Evolutionary conservation across 2,113 vertebrate species (phyloP), one percentile per base, ranked within the genome.

Genomic region (Cyprinodon variegatus): DNA sequence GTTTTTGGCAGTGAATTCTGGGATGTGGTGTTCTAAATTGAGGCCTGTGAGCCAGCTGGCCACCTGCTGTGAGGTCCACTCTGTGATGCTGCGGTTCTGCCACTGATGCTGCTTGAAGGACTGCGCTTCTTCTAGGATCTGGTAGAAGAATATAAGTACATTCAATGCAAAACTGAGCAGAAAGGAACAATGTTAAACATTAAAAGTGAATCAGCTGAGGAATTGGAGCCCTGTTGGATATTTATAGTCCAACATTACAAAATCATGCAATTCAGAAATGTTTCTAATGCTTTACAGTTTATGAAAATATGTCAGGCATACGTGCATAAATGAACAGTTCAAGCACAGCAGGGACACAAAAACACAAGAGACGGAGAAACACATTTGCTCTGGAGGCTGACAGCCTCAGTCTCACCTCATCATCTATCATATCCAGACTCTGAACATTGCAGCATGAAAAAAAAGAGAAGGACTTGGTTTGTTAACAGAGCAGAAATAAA

Each of bases 341-440:
- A 6, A n/a, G 11, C 45, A 50, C 59, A 64, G 69, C 53, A 68
- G 38, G 73, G 67, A 81, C 38, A 70, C 48, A 61, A 11, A 76
- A 39, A 72, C 41, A n/a, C 62, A 71, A 45, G 11, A 29, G 70
- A 20, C 71, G 76, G 41, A 45, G 64, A 60, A 70, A 66, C 50
- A 39, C 45, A 74, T 2, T 13, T 22, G 29, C 59, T 57, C 37
- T 60, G 37, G 40, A 61, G 71, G 61, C 53, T 6, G 0, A 4
- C 11, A 59, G 70, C 81, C 70, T 69, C 37, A 68, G 75, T 94
- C 98, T 98, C 95, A 99, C 98, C 98, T 99, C 97, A 79, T 99
- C 96, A 89, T 99, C 97, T 93, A 98, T 97, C 96, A 98, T 98
- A 93, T 99, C 98, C 97, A 98, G 94, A 94, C 98, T 99, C 98